These are phyloP conservation scores for Cataglyphis hispanica DNA, from an alignment of 1,140 invertebrate genomes.

Conservation along the genomic window DNA sequence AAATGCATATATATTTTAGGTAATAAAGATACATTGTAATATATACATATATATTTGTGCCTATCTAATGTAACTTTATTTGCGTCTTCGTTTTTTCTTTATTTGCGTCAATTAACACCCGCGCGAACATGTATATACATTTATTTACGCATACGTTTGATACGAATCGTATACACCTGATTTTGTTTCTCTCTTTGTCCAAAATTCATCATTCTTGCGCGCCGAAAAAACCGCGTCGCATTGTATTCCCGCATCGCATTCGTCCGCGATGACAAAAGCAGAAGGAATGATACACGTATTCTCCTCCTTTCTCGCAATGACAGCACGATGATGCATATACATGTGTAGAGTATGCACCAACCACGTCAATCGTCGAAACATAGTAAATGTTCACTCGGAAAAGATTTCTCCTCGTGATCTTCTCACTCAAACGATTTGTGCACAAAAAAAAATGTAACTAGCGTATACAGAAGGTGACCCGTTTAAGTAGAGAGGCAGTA, in stretches of 20 bases:
- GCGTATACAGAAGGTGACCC: constrained; percentile 25
- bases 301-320: not conserved
- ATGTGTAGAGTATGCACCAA: constrained; percentile 42
- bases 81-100: constrained; percentile 65
- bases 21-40: constrained; percentile 71
- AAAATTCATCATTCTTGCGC: constrained; percentile 16
- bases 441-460: constrained; percentile 40
- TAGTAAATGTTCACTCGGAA: constrained; percentile 55
- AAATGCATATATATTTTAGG: constrained; percentile 69
- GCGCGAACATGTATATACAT: not conserved
- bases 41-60: constrained; percentile 57
- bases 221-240: not conserved
- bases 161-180: constrained; percentile 7
- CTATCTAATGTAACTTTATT: constrained; percentile 67
- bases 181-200: constrained; percentile 14
- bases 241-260: constrained; percentile 12
- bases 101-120: constrained; percentile 58
- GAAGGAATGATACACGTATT: not conserved
- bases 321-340: constrained; percentile 22
- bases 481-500: constrained; percentile 39
- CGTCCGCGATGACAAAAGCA: not conserved
- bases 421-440: constrained; percentile 32
- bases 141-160: constrained; percentile 13
- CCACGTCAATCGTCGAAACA: constrained; percentile 32
- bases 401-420: constrained; percentile 27